phyloP scores from a whole-genome alignment of 2,113 vertebrate species.

The Stigmatopora argus region DNA sequence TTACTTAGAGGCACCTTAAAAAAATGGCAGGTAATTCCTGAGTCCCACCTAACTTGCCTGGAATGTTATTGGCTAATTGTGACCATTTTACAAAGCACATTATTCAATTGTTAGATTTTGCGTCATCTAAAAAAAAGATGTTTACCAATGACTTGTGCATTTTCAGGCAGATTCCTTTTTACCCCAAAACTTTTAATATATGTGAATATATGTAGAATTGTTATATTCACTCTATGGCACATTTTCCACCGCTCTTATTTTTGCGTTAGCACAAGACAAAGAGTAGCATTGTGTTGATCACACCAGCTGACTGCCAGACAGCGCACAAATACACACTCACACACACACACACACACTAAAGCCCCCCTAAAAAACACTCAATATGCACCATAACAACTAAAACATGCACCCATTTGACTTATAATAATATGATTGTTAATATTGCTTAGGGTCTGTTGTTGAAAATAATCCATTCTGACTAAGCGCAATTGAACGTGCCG shows the following conservation, averaged over 20 bases:
- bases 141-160: too few species aligned
- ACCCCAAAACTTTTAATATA: too few species aligned
- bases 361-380: neutral
- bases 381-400: constrained; percentile 16
- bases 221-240: constrained; percentile 25
- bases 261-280: constrained; percentile 79
- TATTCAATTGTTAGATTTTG: too few species aligned
- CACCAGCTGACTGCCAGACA: constrained; percentile 63
- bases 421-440: constrained; percentile 11
- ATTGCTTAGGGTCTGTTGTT: neutral
- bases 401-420: constrained; percentile 6
- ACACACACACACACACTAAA: neutral
- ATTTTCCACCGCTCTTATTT: constrained; percentile 66
- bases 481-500: too few species aligned
- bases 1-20: neutral
- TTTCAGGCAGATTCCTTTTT: too few species aligned
- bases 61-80: neutral
- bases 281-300: constrained; percentile 60
- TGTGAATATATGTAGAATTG: neutral
- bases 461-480: neutral
- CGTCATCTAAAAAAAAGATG: too few species aligned
- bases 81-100: too few species aligned
- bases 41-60: neutral
- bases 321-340: constrained; percentile 1
- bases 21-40: neutral